These are phyloP conservation scores for Holacanthus passer DNA, from an alignment of 2,113 vertebrate genomes.

Conservation along the genomic window DNA sequence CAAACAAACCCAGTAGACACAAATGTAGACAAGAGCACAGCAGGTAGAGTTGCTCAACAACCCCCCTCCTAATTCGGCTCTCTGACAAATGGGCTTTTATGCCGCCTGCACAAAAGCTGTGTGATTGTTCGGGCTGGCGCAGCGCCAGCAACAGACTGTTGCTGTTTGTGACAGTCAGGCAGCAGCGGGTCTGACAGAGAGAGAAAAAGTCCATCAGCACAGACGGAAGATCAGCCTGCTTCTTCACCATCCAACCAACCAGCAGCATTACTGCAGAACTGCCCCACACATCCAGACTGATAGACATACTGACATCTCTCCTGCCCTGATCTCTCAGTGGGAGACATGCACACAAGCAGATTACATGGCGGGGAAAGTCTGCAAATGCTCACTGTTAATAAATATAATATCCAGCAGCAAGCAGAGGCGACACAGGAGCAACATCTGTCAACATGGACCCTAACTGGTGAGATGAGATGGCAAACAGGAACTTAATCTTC, in stretches of 20 bases:
- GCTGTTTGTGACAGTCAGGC: constrained; percentile 55
- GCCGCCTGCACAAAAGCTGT: constrained; percentile 64
- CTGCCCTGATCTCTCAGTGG: constrained; percentile 11
- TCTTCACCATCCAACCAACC: constrained; percentile 14
- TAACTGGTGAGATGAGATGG: constrained; percentile 61
- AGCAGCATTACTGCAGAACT: constrained; percentile 12
- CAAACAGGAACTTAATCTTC: constrained; percentile 75
- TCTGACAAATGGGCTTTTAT: constrained; percentile 77
- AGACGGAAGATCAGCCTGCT: constrained; percentile 32
- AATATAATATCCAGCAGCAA: constrained; percentile 66
- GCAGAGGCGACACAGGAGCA: constrained; percentile 66
- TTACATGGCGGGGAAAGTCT: constrained; percentile 53
- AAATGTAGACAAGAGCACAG: constrained; percentile 68
- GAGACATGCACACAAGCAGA: constrained; percentile 28
- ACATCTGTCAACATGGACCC: constrained; percentile 69
- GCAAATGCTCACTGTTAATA: constrained; percentile 55
- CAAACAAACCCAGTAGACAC: constrained; percentile 58
- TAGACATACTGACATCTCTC: constrained; percentile 46
- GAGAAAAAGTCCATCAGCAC: constrained; percentile 27
- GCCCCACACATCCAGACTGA: constrained; percentile 11
- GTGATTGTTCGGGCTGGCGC: constrained; percentile 58
- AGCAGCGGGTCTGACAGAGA: constrained; percentile 45
- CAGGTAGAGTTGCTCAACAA: constrained; percentile 69
- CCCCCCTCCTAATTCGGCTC: constrained; percentile 45
- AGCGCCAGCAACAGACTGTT: constrained; percentile 58